Evolutionary conservation across 2,113 vertebrate species (phyloP).

Genomic region (Copsychus sechellarum): DNA sequence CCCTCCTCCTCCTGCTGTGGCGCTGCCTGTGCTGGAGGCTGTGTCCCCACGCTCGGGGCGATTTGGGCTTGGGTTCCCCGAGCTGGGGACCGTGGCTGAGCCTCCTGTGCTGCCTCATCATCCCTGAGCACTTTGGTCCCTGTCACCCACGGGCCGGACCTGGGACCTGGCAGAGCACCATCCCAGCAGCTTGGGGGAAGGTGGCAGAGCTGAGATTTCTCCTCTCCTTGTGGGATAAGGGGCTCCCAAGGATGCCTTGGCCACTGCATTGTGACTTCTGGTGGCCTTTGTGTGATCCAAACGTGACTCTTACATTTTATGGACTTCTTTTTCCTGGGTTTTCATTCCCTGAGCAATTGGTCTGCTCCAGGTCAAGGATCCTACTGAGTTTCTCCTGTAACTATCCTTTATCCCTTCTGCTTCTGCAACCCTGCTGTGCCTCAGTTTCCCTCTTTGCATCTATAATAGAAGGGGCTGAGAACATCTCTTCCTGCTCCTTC

Average conservation of each 20-base stretch:
- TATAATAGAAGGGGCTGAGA: neutral
- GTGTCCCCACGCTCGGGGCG: accelerated
- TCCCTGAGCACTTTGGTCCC: accelerated
- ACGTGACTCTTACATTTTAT: neutral
- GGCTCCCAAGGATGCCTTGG: neutral
- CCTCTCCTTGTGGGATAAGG: neutral
- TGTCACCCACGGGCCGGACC: accelerated
- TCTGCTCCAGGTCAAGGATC: neutral
- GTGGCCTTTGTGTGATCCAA: neutral
- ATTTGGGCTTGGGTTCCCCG: accelerated
- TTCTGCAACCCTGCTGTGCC: neutral
- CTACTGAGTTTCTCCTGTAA: neutral
- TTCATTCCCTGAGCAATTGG: accelerated
- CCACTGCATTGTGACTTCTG: neutral
- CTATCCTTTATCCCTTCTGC: neutral
- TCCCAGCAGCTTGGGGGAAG: neutral
- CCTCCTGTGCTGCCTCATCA: neutral
- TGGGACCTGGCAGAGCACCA: accelerated
- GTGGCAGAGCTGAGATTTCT: neutral
- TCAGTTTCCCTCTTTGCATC: neutral
- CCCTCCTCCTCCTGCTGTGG: neutral
- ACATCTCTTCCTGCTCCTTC: neutral
- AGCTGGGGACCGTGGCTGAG: neutral
- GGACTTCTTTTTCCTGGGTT: neutral
- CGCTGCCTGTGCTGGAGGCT: neutral